phyloP scores from a whole-genome alignment of 2,888 invertebrate species.

The Harpalus rubripes region DNA sequence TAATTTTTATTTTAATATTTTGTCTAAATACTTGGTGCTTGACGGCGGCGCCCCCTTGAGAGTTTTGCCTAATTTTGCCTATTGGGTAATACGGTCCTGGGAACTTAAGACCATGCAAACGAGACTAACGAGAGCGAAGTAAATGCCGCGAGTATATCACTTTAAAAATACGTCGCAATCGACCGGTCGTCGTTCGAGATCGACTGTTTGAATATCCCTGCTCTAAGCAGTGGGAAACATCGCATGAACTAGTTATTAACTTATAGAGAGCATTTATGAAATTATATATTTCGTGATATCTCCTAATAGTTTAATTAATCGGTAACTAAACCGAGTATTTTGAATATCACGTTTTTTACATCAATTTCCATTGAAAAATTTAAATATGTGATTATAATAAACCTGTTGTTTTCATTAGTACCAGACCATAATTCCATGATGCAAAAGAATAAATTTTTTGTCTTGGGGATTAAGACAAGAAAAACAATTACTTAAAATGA shows the following conservation, averaged over 20 bases:
- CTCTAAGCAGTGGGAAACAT: slow-evolving; percentile 18
- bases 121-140: no score
- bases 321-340: slow-evolving; percentile 31
- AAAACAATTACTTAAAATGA: slow-evolving; percentile 59
- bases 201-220: no score
- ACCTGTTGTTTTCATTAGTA: slow-evolving; percentile 26
- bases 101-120: no score
- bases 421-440: slow-evolving; percentile 30
- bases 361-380: slow-evolving; percentile 41
- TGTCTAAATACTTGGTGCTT: no score
- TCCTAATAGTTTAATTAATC: slow-evolving; percentile 55
- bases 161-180: no score
- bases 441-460: slow-evolving; percentile 50
- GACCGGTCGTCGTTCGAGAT: no score
- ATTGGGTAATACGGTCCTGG: no score
- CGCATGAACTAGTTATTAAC: slow-evolving; percentile 16
- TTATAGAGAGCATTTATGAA: slow-evolving; percentile 37
- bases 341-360: slow-evolving; percentile 43
- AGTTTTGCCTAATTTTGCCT: no score
- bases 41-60: no score
- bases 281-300: slow-evolving; percentile 63
- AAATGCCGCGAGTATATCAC: no score
- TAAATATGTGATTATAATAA: slow-evolving; percentile 48
- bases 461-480: slow-evolving; percentile 23
- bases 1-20: no score